These are phyloP conservation scores for Brachionus koreanus DNA, from an alignment of 1,140 invertebrate genomes.

Conservation along the genomic window DNA sequence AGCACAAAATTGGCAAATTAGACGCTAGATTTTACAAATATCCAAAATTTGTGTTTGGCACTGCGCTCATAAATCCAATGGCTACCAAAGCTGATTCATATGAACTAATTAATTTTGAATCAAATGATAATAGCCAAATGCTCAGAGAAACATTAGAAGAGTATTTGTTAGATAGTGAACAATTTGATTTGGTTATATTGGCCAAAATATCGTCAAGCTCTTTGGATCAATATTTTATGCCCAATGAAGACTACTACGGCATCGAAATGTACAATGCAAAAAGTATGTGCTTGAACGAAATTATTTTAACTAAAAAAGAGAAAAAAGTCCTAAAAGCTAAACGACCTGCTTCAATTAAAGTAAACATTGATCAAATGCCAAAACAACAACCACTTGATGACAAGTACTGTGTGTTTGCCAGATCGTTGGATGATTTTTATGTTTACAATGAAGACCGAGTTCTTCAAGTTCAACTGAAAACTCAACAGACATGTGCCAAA, in stretches of 20 bases:
- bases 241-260: not conserved
- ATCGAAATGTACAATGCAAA: not conserved
- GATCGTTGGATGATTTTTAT: not conserved
- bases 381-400: not conserved
- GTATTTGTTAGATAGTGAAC: not conserved
- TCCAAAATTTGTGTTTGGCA: not conserved
- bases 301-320: not conserved
- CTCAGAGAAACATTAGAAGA: not conserved
- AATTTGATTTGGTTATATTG: not conserved
- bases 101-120: not conserved
- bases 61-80: not conserved
- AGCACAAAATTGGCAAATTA: not conserved
- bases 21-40: not conserved
- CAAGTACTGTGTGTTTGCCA: slow-evolving; percentile 5
- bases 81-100: not conserved
- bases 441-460: slow-evolving; percentile 5
- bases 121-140: not conserved
- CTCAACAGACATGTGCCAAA: not conserved
- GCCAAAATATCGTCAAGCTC: not conserved
- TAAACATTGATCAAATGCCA: not conserved
- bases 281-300: not conserved
- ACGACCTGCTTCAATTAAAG: not conserved
- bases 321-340: not conserved
- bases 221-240: not conserved
- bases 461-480: not conserved